Evolutionary conservation across 2,113 vertebrate species (phyloP), one percentile per base, ranked within the genome.

Genomic region (Oncorhynchus kisutch): DNA sequence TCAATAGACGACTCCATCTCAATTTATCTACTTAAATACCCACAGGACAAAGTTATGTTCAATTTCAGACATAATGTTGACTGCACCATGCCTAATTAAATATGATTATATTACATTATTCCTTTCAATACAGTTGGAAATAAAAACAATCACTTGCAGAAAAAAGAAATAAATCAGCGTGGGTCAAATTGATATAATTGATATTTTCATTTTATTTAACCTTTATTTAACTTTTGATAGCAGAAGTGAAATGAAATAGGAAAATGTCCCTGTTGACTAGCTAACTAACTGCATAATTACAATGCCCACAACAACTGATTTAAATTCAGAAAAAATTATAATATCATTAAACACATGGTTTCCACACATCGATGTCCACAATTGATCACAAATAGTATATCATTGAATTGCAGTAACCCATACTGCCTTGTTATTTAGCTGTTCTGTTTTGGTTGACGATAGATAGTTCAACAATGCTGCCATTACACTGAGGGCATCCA

Each of bases 221-320:
- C 31, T 7, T 34, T 7, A 34, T 7, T 34, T 7, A 7, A 34
- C 31, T 34, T 16, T 54, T 16, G 3, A 57, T 20, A 4, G 13
- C 54, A 20, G 18, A 57, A 20, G 54, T 20, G 5, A 57, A 57
- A 57, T 14, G 1, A 57, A 14, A 57, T 57, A 20, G 54, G 14
- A 57, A 20, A 57, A 57, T 2, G 16, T 57, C 54, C 79, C 72
- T 79, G 78, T 67, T 76, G 70, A 82, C 31, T 74, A 73, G 39
- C 71, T 78, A 31, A 66, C 84, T 81, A 82, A 65, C 67, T 77
- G 9, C 57, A 62, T 69, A 71, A 79, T 81, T 85, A 73, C 29
- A 79, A 31, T 73, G 18, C 62, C 76, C 66, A 74, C 49, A 73
- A 67, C 24, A 57, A 84, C 71, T 77, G 27, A 78, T 77, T 71